Base-by-base conservation (phyloP, 2,797 vertebrate species). In the Chrosomus eos region DNA sequence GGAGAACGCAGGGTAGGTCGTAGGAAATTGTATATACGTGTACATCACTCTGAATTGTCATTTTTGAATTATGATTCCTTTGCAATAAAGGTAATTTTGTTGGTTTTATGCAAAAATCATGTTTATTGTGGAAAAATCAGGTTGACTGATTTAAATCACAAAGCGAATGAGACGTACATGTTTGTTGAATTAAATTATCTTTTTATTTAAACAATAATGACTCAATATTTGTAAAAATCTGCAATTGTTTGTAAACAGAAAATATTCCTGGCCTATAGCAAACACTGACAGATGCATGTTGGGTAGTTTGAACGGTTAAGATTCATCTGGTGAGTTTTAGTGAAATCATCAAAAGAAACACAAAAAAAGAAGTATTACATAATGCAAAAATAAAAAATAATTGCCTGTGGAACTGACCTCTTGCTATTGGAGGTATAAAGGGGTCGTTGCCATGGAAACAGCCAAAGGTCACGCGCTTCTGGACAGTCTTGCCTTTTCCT, bases 101-200 rank as follows among this genome's bases (percentile, higher is more conserved):
- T 71, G 74, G 11, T 33, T 84, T 60, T 48, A 73, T 70, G 51
- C 51, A 64, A 83, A 66, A 79, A 75, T 23, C 4, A 74, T 23
- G 19, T 14, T 74, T 23, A n/a, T 26, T 58, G 31, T 51, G 9
- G 0, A 38, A 23, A 5, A 21, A 7, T 7, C 10, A 8, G 31
- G 45, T 33, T 31, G 28, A 75, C 48, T 8, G 21, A 16, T 58
- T 38, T 9, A 38, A 36, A 38, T 75, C 11, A 36, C 43, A 48
- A 31, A 11, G 16, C 26, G 19, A 14, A n/a, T 18, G 74, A 38
- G 13, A 38, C 9, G 1, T n/a, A 16, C 16, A 72, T 31, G 43
- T 31, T 1, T 51, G 26, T 31, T 31, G 10, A 23, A 75, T 58
- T 21, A 75, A 58, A 55, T 55, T 3, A 75, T 23, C 0, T 55